Conservation (phyloP, 2,113 vertebrate species). For the Hucho hucho region DNA sequence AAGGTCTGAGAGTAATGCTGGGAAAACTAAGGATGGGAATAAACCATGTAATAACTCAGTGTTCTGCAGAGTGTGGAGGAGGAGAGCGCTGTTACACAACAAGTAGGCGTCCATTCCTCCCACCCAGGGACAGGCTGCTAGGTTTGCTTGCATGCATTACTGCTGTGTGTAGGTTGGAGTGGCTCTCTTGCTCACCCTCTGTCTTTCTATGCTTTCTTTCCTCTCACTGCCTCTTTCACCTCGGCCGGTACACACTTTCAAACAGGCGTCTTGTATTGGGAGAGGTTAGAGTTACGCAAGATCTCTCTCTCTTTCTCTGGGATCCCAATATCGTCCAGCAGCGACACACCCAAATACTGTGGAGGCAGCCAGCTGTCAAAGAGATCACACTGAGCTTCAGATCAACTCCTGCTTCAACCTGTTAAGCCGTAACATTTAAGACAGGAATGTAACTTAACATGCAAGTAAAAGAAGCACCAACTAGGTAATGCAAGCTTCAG, state of each 20-base stretch:
- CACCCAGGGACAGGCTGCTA: slow-evolving; percentile 39
- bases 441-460: slow-evolving; percentile 47
- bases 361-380: slow-evolving; percentile 19
- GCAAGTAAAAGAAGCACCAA: slow-evolving; percentile 2
- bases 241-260: too few species aligned
- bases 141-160: slow-evolving; percentile 37
- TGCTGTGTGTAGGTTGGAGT: slow-evolving; percentile 48
- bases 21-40: neutral
- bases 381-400: slow-evolving; percentile 23
- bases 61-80: slow-evolving; percentile 53
- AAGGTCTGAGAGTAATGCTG: neutral
- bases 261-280: too few species aligned
- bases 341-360: slow-evolving; percentile 32
- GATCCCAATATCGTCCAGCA: neutral
- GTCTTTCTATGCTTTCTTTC: neutral
- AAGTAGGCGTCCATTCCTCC: slow-evolving; percentile 50
- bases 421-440: slow-evolving; percentile 24
- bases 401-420: slow-evolving; percentile 47
- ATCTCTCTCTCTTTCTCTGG: neutral
- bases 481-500: too few species aligned
- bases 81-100: slow-evolving; percentile 62
- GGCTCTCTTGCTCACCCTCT: slow-evolving; percentile 10
- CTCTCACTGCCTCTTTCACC: too few species aligned
- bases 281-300: too few species aligned
- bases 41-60: slow-evolving; percentile 7